phyloP scores from a whole-genome alignment of 1,140 invertebrate genomes.

The Tachypleus tridentatus region DNA sequence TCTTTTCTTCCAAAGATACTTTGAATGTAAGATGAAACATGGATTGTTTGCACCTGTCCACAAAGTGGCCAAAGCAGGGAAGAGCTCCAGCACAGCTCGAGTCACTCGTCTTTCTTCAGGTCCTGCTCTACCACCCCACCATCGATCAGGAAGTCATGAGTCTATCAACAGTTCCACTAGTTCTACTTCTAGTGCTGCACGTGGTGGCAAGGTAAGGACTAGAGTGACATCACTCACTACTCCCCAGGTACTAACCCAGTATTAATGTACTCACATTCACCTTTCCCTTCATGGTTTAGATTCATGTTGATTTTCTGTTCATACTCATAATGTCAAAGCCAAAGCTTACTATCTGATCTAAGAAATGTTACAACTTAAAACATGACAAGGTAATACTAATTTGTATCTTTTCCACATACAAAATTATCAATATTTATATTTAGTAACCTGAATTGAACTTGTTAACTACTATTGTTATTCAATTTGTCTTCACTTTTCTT shows the following conservation, averaged over 20 bases:
- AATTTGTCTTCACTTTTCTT: too few species aligned
- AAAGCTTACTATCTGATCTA: too few species aligned
- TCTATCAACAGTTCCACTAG: slow-evolving; percentile 71
- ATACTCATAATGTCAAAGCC: too few species aligned
- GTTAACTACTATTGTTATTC: too few species aligned
- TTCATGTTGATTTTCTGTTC: too few species aligned
- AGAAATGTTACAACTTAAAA: too few species aligned
- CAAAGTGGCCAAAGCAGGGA: slow-evolving; percentile 53
- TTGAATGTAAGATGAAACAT: slow-evolving; percentile 75
- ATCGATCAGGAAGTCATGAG: slow-evolving; percentile 47
- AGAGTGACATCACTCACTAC: slow-evolving; percentile 50
- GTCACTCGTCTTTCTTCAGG: neutral
- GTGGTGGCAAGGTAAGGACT: slow-evolving; percentile 52
- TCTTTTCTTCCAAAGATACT: slow-evolving; percentile 50
- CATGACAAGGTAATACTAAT: too few species aligned
- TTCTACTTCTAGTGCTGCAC: slow-evolving; percentile 50
- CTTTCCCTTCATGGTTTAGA: too few species aligned
- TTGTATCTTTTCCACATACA: too few species aligned
- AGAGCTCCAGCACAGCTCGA: slow-evolving; percentile 27
- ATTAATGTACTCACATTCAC: too few species aligned
- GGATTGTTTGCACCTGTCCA: slow-evolving; percentile 83
- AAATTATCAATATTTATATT: too few species aligned
- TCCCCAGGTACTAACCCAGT: slow-evolving; percentile 8
- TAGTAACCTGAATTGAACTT: too few species aligned
- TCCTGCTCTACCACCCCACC: slow-evolving; percentile 34